Base-by-base conservation (phyloP, 2,888 invertebrate genomes). In the Athalia cordata region DNA sequence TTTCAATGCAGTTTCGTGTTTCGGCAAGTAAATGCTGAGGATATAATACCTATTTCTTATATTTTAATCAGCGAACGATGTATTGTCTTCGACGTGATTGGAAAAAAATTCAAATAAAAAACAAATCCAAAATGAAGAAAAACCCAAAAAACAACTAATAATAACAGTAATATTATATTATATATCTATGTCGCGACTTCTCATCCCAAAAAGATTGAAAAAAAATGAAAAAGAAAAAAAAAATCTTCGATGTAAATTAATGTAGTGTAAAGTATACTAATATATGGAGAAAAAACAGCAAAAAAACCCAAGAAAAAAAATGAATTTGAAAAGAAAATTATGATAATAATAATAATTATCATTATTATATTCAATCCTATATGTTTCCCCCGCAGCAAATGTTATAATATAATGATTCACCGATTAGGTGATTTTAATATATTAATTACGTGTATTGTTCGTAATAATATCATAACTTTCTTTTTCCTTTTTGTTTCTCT, bases 1-100 rank as follows among this genome's bases (percentile, higher is more conserved):
- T 29, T 92, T 92, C 88, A 92, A 92, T 84, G 92, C 92, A 6
- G 92, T 92, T 72, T 91, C 92, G 75, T 92, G 92, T 86, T 92
- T 92, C 83, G 92, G 92, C 81, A 91, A 91, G 87, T 91, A 90
- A 84, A 72, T 45, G 43, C 13, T 9, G 29, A 47, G 45, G 29
- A 29, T 29, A 29, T 29, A 4, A 8, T 57, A 13, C 29, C 13
- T 45, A 29, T 29, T 29, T 29, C 0, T 29, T 29, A 29, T 29
- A 2, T 29, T 29, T 29, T 29, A 2, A 29, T 29, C 29, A 29
- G 29, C 29, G 29, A 29, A 29, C 2, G 29, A 29, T 29, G 29
- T 29, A 29, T 2, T n/a, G 57, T 7, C n/a, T 13, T 47, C 59
- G 45, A 70, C n/a, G 45, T 72, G 55, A 9, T 4, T 11, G 3